Conservation (phyloP, 2,888 invertebrate species). For the Masnerella sp. region DNA sequence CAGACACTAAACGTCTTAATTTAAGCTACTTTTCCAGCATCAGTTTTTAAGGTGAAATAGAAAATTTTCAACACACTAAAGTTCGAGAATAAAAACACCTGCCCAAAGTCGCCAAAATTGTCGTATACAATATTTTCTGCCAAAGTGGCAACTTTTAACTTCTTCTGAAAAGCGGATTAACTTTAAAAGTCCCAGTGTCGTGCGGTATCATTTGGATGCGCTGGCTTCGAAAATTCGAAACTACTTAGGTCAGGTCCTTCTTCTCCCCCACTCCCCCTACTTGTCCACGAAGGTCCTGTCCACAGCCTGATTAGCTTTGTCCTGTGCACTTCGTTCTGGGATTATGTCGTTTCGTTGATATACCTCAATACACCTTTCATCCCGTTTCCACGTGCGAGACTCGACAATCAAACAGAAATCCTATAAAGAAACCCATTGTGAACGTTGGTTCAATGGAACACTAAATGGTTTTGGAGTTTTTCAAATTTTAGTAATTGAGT, state of each 20-base stretch:
- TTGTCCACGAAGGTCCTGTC: slow-evolving; percentile 16
- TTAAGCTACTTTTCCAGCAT: no score
- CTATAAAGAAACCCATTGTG: slow-evolving; percentile 31
- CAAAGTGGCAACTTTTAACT: slow-evolving; percentile 39
- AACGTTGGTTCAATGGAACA: neutral
- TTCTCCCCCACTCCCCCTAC: neutral
- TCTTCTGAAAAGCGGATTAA: slow-evolving; percentile 49
- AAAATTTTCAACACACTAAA: neutral
- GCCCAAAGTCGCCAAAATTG: neutral
- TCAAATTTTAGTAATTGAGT: slow-evolving; percentile 70
- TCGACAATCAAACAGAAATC: slow-evolving; percentile 36
- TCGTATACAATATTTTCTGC: slow-evolving; percentile 24
- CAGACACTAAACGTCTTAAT: no score
- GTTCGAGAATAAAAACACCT: neutral
- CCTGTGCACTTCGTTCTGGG: slow-evolving; percentile 52
- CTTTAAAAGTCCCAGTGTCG: slow-evolving; percentile 44
- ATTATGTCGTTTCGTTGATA: slow-evolving; percentile 69
- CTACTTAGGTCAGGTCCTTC: slow-evolving; percentile 64
- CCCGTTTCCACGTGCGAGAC: slow-evolving; percentile 63
- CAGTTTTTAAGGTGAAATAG: no score
- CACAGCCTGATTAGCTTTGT: slow-evolving; percentile 39
- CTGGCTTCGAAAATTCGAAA: slow-evolving; percentile 67
- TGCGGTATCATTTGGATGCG: slow-evolving; percentile 65
- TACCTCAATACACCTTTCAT: slow-evolving; percentile 66
- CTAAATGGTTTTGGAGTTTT: slow-evolving; percentile 9